phyloP scores from a whole-genome alignment of 2,888 invertebrate genomes.

The Epistrophella euchroma region DNA sequence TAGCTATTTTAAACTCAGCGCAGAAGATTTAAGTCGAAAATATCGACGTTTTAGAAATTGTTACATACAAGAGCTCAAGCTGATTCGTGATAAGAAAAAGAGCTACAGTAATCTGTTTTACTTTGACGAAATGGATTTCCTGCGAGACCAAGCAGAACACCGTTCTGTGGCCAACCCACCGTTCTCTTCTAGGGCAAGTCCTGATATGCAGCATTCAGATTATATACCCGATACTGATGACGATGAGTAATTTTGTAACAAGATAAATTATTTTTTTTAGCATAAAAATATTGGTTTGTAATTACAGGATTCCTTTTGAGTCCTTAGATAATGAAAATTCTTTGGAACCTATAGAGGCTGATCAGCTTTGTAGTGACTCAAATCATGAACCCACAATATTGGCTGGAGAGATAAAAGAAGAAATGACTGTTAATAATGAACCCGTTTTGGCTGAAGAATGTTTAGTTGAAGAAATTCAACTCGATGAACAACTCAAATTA shows the following conservation, averaged over 20 bases:
- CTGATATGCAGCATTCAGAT: background rate
- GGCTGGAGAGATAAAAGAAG: background rate
- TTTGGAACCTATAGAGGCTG: background rate
- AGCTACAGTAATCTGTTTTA: slow-evolving; percentile 40
- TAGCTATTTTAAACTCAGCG: slow-evolving; percentile 44
- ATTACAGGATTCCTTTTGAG: slow-evolving; percentile 27
- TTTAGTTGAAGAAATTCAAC: slow-evolving; percentile 6
- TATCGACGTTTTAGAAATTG: slow-evolving; percentile 39
- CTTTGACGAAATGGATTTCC: slow-evolving; percentile 60
- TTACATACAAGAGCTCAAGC: slow-evolving; percentile 46
- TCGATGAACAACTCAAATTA: background rate
- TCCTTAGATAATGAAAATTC: slow-evolving; percentile 8
- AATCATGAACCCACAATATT: background rate
- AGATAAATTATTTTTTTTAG: background rate
- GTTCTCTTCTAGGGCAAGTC: background rate
- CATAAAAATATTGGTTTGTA: background rate
- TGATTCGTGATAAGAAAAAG: slow-evolving; percentile 34
- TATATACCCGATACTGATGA: background rate
- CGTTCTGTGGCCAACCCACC: background rate
- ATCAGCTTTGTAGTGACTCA: background rate
- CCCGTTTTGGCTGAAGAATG: background rate
- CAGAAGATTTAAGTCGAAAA: slow-evolving; percentile 36
- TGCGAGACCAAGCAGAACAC: slow-evolving; percentile 14
- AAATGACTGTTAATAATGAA: background rate
- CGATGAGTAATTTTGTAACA: slow-evolving; percentile 14